Conservation (phyloP, 2,888 invertebrate genomes). For the Meta bourneti region DNA sequence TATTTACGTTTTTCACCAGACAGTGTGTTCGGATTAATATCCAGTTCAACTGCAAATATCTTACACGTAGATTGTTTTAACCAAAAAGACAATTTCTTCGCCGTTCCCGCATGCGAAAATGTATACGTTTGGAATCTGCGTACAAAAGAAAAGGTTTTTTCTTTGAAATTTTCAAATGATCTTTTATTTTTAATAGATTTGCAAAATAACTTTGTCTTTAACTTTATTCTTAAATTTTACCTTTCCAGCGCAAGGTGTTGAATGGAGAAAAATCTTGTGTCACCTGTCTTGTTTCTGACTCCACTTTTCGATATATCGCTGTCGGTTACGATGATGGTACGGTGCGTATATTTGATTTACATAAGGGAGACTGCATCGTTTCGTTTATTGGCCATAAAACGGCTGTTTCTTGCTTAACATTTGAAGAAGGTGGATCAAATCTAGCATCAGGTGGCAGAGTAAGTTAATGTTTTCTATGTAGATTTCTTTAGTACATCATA, state of each 20-base stretch:
- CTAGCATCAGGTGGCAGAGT: constrained; percentile 94
- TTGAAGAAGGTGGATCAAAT: constrained; percentile 90
- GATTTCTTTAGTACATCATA: too few species aligned
- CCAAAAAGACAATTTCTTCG: constrained; percentile 84
- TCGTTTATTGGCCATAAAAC: constrained; percentile 91
- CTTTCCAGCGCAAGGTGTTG: constrained; percentile 85
- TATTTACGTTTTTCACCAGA: constrained; percentile 93
- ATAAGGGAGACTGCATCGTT: constrained; percentile 85
- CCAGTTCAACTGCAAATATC: constrained; percentile 87
- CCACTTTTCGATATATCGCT: constrained; percentile 89
- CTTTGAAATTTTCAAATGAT: not conserved
- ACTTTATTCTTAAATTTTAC: constrained; percentile 76
- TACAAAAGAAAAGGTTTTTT: constrained; percentile 87
- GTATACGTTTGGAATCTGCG: constrained; percentile 96
- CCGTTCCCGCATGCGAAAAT: constrained; percentile 96
- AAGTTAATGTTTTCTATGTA: constrained; percentile 61
- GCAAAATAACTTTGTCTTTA: not conserved
- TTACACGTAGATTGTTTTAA: constrained; percentile 86
- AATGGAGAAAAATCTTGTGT: constrained; percentile 91
- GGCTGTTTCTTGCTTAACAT: constrained; percentile 90
- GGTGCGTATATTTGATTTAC: constrained; percentile 90
- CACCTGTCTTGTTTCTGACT: constrained; percentile 88
- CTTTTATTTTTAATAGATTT: not conserved
- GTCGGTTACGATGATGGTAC: constrained; percentile 95
- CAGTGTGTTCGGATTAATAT: constrained; percentile 93